phyloP scores from a whole-genome alignment of 2,113 vertebrate genomes.

The Hylia prasina region DNA sequence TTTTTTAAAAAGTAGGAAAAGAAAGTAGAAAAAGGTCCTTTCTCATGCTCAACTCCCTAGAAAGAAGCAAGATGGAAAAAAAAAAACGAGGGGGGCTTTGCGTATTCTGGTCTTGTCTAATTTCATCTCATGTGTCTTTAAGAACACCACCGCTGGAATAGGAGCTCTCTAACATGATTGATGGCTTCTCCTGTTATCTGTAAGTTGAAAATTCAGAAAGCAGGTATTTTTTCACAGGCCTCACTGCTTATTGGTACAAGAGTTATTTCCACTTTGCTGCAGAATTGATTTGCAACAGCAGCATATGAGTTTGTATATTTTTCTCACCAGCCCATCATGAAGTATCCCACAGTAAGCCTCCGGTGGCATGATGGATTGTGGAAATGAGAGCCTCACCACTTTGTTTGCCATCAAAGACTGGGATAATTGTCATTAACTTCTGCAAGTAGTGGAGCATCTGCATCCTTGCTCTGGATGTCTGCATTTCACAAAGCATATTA shows the following conservation, averaged over 20 bases:
- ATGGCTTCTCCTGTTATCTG: slow-evolving; percentile 89
- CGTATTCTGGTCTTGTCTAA: slow-evolving; percentile 87
- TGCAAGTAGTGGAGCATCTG: slow-evolving; percentile 38
- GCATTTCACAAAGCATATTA: slow-evolving; percentile 40
- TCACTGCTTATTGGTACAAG: slow-evolving; percentile 74
- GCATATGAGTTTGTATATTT: slow-evolving; percentile 87
- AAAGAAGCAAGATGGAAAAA: background rate
- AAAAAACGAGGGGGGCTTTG: slow-evolving; percentile 64
- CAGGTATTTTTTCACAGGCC: slow-evolving; percentile 68
- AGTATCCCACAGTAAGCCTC: slow-evolving; percentile 62
- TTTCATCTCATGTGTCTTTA: slow-evolving; percentile 80
- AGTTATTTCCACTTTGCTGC: slow-evolving; percentile 80
- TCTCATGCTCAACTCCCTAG: background rate
- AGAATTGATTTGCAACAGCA: slow-evolving; percentile 86
- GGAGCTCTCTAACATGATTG: slow-evolving; percentile 85
- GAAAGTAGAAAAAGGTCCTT: background rate
- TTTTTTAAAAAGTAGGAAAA: slow-evolving; percentile 20
- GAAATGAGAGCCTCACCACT: slow-evolving; percentile 31
- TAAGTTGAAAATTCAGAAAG: slow-evolving; percentile 81
- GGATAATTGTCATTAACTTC: slow-evolving; percentile 70
- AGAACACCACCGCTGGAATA: slow-evolving; percentile 74
- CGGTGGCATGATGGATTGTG: slow-evolving; percentile 62
- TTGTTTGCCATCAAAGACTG: slow-evolving; percentile 56
- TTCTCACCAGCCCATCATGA: slow-evolving; percentile 78
- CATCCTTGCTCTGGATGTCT: slow-evolving; percentile 40